Base-by-base conservation (phyloP, 2,888 invertebrate genomes). In the Digitonthophagus gazella region DNA sequence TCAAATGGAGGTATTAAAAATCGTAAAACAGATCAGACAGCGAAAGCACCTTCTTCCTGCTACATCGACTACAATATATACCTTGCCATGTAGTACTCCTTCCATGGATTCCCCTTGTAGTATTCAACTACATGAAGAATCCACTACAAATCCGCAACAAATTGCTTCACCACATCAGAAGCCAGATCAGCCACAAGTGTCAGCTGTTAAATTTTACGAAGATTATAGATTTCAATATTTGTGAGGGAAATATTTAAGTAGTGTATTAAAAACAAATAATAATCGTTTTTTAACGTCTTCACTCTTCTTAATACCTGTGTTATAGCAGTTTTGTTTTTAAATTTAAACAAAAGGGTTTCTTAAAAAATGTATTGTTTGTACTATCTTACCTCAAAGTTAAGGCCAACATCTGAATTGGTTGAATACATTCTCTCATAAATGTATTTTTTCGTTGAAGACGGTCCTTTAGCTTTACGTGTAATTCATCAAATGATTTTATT, bases 1-100 rank as follows among this genome's bases (percentile, higher is more conserved):
- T 65, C 71, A 71, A 71, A 71, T 71, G 70, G 70, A 68, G 28
- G 70, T 71, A 5, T 16, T 71, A 44, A 67, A 71, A 65, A 28
- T 66, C 18, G 57, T 68, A n/a, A 68, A 66, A 57, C 66, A 28
- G 2, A 68, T 68, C 22, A 68, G 57, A 64, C 28, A 65, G 54
- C 65, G 65, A 18, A 65, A 54, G 65, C 54, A 54, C 20, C 65
- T 8, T 63, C 18, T 63, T 63, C 15, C 16, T 63, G 14, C 63
- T 63, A 57, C 8, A 57, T 57, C 57, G 3, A 57, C 3, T 15
- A 57, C 57, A 57, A 14, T 15, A 57, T 57, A 57, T 57, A 8
- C 57, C 57, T 57, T 8, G 14, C 57, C 57, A 57, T 57, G 15
- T 57, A 57, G 15, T 57, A 57, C 57, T 57, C 57, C 57, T 15